A percentile compares a stretch with the other conserved stretches of the same genome.
phyloP scores from a whole-genome alignment of 2,113 vertebrate species.

The Serilophus lunatus region DNA sequence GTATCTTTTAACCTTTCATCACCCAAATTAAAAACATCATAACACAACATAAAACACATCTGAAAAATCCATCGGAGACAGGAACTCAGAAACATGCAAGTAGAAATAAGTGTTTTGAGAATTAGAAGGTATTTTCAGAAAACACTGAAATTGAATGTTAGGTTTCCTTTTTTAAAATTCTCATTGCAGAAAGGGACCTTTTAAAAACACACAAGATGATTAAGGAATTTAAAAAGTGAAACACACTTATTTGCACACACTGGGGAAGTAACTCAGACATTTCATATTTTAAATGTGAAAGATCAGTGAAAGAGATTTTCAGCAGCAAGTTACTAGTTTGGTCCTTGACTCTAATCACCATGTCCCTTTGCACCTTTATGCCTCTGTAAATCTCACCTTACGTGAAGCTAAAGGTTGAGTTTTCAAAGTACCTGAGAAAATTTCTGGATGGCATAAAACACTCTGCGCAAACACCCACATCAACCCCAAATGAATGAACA shows the following conservation, averaged over 20 bases:
- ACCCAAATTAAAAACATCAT: slow-evolving; percentile 56
- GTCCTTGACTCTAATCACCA: neutral
- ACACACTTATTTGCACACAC: slow-evolving; percentile 50
- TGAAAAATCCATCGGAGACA: neutral
- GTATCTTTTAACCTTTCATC: slow-evolving; percentile 51
- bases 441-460: neutral
- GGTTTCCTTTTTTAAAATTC: neutral
- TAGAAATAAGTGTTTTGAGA: neutral
- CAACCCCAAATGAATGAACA: neutral
- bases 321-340: neutral
- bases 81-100: neutral
- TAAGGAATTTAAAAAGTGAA: slow-evolving; percentile 31
- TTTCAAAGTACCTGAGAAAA: neutral
- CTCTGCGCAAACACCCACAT: neutral
- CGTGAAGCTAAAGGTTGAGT: neutral
- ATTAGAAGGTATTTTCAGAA: slow-evolving; percentile 11
- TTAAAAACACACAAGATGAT: neutral
- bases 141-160: slow-evolving; percentile 23
- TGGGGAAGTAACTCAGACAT: slow-evolving; percentile 55
- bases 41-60: slow-evolving; percentile 46
- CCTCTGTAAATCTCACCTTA: neutral
- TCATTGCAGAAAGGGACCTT: neutral
- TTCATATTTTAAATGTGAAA: slow-evolving; percentile 46
- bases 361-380: slow-evolving; percentile 22
- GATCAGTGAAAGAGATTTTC: slow-evolving; percentile 41